Percentiles rank a stretch among this genome's conserved stretches.
Conservation (phyloP, 2,888 invertebrate species). For the Melieria omissa region DNA sequence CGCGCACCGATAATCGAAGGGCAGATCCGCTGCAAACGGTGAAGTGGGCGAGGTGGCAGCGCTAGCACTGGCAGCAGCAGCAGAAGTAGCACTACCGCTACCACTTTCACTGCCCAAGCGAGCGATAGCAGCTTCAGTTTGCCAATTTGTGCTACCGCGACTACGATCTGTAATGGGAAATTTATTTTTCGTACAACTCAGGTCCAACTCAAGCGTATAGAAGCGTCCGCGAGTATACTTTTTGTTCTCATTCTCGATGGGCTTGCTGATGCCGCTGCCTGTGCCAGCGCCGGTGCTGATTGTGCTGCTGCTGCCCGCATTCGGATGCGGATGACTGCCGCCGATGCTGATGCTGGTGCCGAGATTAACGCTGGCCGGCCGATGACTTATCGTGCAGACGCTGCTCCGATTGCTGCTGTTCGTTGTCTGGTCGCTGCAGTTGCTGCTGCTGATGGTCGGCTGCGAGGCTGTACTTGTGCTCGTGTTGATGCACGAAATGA, state of each 20-base stretch:
- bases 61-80: constrained; percentile 34
- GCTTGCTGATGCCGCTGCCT: constrained; percentile 14
- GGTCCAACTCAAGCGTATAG: constrained; percentile 67
- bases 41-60: constrained; percentile 38
- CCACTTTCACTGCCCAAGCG: constrained; percentile 31
- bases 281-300: neutral
- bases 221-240: constrained; percentile 63
- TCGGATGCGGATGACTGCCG: constrained; percentile 24
- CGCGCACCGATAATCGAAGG: neutral
- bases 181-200: constrained; percentile 72
- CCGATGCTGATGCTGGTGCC: constrained; percentile 34
- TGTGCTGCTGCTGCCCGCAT: neutral
- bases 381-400: constrained; percentile 48
- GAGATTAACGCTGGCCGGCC: constrained; percentile 31
- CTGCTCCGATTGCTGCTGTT: constrained; percentile 48
- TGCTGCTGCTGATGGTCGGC: constrained; percentile 38
- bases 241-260: constrained; percentile 60
- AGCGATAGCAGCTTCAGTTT: constrained; percentile 22
- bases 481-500: constrained; percentile 15
- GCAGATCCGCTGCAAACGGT: constrained; percentile 20
- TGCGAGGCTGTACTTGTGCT: constrained; percentile 19
- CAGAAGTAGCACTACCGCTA: constrained; percentile 38
- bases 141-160: constrained; percentile 37
- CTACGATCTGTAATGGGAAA: constrained; percentile 69
- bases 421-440: constrained; percentile 47